Evolutionary conservation across 2,888 invertebrate species (phyloP), one percentile per base, ranked within the genome.

Genomic region (Hanleya hanleyi): DNA sequence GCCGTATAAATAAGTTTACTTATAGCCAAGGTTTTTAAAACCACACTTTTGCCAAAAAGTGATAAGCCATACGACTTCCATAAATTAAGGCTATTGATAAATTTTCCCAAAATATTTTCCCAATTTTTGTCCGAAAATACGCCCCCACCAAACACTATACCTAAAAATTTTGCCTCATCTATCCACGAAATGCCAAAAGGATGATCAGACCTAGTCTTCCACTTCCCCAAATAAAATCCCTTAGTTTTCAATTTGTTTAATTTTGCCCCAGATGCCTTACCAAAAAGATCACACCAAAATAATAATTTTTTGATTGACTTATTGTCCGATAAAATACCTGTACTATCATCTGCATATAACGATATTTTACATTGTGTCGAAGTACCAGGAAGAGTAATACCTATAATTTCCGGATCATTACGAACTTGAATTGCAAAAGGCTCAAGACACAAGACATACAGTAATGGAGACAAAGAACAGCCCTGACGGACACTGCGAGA

Each of bases 141-240:
- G 18, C 9, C 41, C 9, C 9, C 9, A 41, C 41, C 41, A 9
- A 41, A 41, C 9, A 12, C 9, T 12, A 41, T 12, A 9, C 41
- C 41, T 12, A 41, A 12, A 41, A 41, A 12, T 18, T 41, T 41
- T 12, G 22, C 9, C 41, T 9, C 9, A 26, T 9, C 12, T 15
- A 15, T 7, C 57, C 12, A 15, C 7, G 22, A 15, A 57, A 57
- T 57, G 7, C 26, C 12, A 9, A 57, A 57, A 22, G 26, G 12
- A 26, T 9, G 57, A 9, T 57, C 57, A 9, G 12, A 9, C 7
- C 12, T 9, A 26, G 15, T 57, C 12, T 75, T 74, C 79, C 74
- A 79, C 69, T 77, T 75, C 1, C 79, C 77, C 41, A 74, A 38
- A 65, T 49, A 79, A 32, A 77, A 33, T 4, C 77, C 77, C 37